Evolutionary conservation across 2,888 invertebrate species (phyloP).

Genomic region (Rotaria magnacalcarata): DNA sequence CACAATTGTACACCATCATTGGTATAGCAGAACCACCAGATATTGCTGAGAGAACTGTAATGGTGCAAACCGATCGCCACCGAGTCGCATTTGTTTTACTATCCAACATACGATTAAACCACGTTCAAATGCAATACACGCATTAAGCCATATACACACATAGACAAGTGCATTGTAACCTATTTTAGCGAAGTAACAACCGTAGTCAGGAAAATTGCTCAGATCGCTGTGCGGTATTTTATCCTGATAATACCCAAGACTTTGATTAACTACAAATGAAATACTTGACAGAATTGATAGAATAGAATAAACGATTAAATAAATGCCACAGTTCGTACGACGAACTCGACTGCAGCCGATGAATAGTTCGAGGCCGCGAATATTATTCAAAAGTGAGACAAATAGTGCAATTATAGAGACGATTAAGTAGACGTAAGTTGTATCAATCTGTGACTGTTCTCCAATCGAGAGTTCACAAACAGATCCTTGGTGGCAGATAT

Average conservation of each 20-base stretch:
- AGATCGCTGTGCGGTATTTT: neutral
- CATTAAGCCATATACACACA: neutral
- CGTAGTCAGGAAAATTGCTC: neutral
- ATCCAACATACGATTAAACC: neutral
- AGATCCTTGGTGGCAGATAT: neutral
- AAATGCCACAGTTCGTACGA: neutral
- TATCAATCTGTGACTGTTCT: neutral
- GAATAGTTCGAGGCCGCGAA: neutral
- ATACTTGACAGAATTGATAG: neutral
- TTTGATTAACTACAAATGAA: neutral
- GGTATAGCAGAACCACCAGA: neutral
- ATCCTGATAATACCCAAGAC: neutral
- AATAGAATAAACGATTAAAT: neutral
- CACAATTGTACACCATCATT: neutral
- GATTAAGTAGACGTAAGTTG: neutral
- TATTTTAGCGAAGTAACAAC: neutral
- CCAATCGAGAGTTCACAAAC: neutral
- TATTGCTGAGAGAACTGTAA: neutral
- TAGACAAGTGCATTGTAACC: neutral
- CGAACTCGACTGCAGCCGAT: neutral
- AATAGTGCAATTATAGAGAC: neutral
- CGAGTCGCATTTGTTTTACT: neutral
- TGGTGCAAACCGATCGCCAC: neutral
- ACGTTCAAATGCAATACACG: neutral
- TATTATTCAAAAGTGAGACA: neutral